A percentile compares a stretch with the other conserved stretches of the same genome.
Conservation (phyloP, 2,888 invertebrate genomes). For the Drosophila quinaria region DNA sequence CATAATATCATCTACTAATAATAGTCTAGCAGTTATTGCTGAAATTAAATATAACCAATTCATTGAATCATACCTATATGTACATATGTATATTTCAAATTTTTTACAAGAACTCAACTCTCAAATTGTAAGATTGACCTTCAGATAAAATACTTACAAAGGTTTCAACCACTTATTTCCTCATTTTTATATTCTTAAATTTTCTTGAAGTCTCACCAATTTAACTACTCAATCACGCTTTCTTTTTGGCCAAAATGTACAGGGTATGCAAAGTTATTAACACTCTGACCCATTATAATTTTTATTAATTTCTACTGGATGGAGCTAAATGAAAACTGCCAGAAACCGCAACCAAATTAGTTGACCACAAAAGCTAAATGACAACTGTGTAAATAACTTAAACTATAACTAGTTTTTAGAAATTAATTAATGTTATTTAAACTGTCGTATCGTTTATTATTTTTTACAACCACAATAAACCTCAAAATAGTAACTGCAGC, state of each 20-base stretch:
- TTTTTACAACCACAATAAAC: conserved; percentile 37
- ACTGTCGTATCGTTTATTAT: conserved; percentile 45
- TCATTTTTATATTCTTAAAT: neutral
- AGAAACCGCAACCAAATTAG: conserved; percentile 61
- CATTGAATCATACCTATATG: neutral
- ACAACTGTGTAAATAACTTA: conserved; percentile 26
- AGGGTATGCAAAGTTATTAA: neutral
- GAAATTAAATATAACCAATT: neutral
- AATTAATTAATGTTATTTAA: conserved; percentile 78
- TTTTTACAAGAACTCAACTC: neutral
- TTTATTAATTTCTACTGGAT: neutral
- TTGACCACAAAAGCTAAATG: conserved; percentile 56
- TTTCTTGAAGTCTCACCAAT: neutral
- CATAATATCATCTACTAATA: no score
- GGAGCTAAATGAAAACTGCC: conserved; percentile 48
- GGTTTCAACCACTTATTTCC: neutral
- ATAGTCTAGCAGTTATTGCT: neutral
- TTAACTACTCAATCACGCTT: neutral
- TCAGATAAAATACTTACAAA: neutral
- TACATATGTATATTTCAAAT: neutral
- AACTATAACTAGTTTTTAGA: conserved; percentile 51
- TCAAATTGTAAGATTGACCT: neutral
- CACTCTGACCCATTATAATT: neutral
- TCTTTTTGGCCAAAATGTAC: neutral
- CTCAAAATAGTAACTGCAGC: conserved; percentile 37